A percentile compares a stretch with the other conserved stretches of the same genome.
These are phyloP conservation scores for Fopius arisanus DNA, from an alignment of 1,140 invertebrate genomes.

Conservation along the genomic window DNA sequence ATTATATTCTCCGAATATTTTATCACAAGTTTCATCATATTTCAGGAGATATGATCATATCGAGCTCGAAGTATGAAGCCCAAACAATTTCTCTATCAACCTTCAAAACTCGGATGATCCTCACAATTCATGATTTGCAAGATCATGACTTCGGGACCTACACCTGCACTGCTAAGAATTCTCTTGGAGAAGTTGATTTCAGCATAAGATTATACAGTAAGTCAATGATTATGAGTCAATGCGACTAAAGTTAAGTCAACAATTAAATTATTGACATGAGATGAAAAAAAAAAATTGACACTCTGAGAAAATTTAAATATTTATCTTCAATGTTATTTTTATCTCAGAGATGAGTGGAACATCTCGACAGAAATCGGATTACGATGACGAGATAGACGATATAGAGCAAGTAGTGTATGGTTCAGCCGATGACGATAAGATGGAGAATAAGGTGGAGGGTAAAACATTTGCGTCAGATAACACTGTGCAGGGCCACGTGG, in stretches of 20 bases:
- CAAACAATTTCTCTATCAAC: conserved; percentile 74
- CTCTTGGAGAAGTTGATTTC: conserved; percentile 87
- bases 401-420: conserved; percentile 41
- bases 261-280: too few relatives aligned
- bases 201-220: conserved; percentile 90
- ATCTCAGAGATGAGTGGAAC: not conserved
- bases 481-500: conserved; percentile 40
- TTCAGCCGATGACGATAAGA: conserved; percentile 46
- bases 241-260: too few relatives aligned
- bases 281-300: not conserved
- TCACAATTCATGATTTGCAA: conserved; percentile 82
- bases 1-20: too few relatives aligned
- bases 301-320: not conserved
- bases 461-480: conserved; percentile 42
- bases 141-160: conserved; percentile 85
- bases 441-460: conserved; percentile 45
- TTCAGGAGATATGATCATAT: conserved; percentile 83
- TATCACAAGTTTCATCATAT: not conserved
- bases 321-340: not conserved
- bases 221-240: conserved; percentile 39
- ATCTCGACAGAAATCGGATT: not conserved
- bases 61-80: conserved; percentile 83
- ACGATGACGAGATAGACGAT: conserved; percentile 34
- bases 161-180: conserved; percentile 90
- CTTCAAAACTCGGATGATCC: conserved; percentile 84